These are phyloP conservation scores for Chloropsis hardwickii DNA, from an alignment of 2,113 vertebrate genomes.

Conservation along the genomic window DNA sequence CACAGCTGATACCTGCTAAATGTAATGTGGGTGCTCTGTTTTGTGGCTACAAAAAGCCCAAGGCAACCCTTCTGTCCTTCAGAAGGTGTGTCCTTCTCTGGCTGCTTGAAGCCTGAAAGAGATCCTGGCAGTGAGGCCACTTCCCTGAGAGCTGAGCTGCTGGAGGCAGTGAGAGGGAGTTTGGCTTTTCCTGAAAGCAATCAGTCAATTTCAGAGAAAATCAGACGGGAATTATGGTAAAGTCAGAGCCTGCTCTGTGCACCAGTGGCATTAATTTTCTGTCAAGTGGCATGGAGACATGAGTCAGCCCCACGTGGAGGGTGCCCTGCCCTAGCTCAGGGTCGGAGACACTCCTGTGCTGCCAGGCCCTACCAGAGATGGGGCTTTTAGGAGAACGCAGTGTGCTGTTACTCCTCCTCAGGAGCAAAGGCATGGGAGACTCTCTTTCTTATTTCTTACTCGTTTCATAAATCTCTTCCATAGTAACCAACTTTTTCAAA, in stretches of 20 bases:
- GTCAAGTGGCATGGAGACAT: neutral
- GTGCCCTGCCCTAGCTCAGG: neutral
- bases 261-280: neutral
- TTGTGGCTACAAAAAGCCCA: neutral
- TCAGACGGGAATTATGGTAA: neutral
- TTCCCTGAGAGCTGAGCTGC: neutral
- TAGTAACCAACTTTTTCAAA: no score
- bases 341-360: neutral
- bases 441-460: neutral
- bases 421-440: neutral
- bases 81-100: neutral
- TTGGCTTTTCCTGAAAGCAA: neutral
- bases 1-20: neutral
- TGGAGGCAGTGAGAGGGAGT: neutral
- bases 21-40: fast-evolving
- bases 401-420: neutral
- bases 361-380: fast-evolving
- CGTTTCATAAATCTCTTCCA: neutral
- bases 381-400: neutral
- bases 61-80: neutral
- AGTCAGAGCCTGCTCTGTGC: neutral
- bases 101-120: neutral
- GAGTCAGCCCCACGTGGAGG: neutral
- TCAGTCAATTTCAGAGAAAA: neutral
- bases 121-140: neutral